These are phyloP conservation scores for Poeciliopsis infans DNA, from an alignment of 2,797 vertebrate genomes.

Conservation along the genomic window DNA sequence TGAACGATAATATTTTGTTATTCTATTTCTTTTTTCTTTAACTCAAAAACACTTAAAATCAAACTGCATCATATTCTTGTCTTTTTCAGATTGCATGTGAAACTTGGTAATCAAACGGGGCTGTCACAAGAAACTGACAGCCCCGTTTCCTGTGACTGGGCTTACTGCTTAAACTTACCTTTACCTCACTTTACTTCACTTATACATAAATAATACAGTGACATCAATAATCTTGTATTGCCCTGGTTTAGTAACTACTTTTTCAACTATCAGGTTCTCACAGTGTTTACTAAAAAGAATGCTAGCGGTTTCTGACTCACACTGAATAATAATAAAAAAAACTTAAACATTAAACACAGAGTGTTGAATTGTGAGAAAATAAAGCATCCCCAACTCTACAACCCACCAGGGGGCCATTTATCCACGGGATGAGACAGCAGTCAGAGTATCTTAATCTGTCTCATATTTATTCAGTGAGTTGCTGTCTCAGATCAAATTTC, in stretches of 20 bases:
- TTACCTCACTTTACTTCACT: background rate
- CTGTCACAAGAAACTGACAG: background rate
- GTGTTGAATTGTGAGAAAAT: background rate
- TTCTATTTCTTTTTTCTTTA: background rate
- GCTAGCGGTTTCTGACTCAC: background rate
- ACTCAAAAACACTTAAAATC: background rate
- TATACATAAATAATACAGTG: background rate
- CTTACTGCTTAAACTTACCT: no score
- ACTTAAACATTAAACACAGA: background rate
- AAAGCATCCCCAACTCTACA: background rate
- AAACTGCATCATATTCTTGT: background rate
- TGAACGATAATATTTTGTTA: background rate
- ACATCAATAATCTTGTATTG: background rate
- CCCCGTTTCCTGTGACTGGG: no score
- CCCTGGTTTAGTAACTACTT: background rate
- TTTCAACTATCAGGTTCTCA: background rate
- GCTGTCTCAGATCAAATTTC: background rate
- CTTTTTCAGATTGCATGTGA: background rate
- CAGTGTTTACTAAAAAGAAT: background rate
- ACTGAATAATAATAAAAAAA: background rate
- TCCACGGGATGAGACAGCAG: background rate
- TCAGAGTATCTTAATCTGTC: background rate
- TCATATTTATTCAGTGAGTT: background rate
- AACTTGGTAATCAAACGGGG: background rate
- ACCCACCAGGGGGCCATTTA: background rate